Evolutionary conservation across 2,888 invertebrate species (phyloP), one percentile per base, ranked within the genome.

Genomic region (Ormyrus pomaceus): DNA sequence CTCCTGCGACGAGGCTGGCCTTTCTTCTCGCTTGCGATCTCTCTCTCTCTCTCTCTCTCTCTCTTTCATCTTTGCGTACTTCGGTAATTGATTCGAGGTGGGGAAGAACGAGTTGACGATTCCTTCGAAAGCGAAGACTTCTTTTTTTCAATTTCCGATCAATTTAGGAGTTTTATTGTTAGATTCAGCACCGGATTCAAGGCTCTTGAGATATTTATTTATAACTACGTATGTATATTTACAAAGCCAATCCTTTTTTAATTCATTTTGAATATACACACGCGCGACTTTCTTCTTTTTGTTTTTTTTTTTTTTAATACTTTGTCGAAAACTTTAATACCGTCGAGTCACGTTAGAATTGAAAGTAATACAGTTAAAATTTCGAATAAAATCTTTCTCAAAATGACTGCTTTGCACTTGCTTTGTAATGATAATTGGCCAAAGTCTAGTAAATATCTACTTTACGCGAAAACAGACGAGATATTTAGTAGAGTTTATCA

Each of bases 171-270:
- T 74, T 77, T 70, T 58, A 77, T 34, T 73, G 70, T 62, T 80
- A 71, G 51, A 75, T 64, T 81, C 81, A 81, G 78, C 81, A 81
- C 81, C 81, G 75, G 78, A 69, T 81, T 50, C 59, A 78, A 81
- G 81, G 81, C 81, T 81, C 74, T 75, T 70, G 69, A 80, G 73
- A 73, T 73, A 71, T 77, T 73, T 77, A 80, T 61, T 56, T 74
- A 81, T 13, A 62, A 13, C 34, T 34, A 34, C 34, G 34, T 70
- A 58, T 48, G 46, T 65, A 74, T 79, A 81, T 79, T 66, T 79
- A 81, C 81, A 81, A 79, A 71, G 77, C 74, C 74, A 74, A 74
- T 79, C 46, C 56, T 53, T 68, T 68, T 34, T 34, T 34, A 34
- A 34, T 34, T 34, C 45, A 53, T 65, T 74, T 69, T 76, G 1